These are phyloP conservation scores for Tryphoninae sp. DNA, from an alignment of 2,888 invertebrate species.

Conservation along the genomic window DNA sequence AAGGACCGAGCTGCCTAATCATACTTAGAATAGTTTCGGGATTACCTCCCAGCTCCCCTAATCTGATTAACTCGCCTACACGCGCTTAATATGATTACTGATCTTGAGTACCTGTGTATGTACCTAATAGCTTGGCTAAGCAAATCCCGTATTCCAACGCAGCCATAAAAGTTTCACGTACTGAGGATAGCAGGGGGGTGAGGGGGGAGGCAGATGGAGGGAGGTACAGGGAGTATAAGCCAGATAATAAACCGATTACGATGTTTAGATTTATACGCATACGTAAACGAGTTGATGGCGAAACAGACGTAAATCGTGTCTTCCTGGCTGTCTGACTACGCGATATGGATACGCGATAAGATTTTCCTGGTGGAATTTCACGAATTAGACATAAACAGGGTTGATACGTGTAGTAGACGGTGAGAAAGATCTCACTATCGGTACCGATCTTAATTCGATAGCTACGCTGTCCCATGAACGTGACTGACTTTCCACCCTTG, in stretches of 20 bases:
- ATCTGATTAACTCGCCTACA: constrained; percentile 80
- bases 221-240: constrained; percentile 64
- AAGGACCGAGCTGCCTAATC: constrained; percentile 80
- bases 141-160: constrained; percentile 75
- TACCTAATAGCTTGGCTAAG: constrained; percentile 76
- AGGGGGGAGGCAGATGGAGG: too few species aligned
- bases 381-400: not conserved
- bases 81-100: constrained; percentile 82
- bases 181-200: constrained; percentile 61
- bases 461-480: constrained; percentile 15
- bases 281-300: constrained; percentile 53
- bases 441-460: constrained; percentile 41
- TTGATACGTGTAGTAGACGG: not conserved
- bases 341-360: constrained; percentile 28
- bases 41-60: constrained; percentile 80
- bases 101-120: constrained; percentile 80
- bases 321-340: constrained; percentile 2
- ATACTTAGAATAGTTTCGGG: constrained; percentile 82
- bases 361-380: constrained; percentile 11
- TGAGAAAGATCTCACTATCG: not conserved
- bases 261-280: constrained; percentile 60
- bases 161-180: constrained; percentile 78
- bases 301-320: constrained; percentile 35
- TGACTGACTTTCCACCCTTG: constrained; percentile 2
- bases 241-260: constrained; percentile 74